Conservation (phyloP, 2,113 vertebrate genomes). For the Etia nguti region DNA sequence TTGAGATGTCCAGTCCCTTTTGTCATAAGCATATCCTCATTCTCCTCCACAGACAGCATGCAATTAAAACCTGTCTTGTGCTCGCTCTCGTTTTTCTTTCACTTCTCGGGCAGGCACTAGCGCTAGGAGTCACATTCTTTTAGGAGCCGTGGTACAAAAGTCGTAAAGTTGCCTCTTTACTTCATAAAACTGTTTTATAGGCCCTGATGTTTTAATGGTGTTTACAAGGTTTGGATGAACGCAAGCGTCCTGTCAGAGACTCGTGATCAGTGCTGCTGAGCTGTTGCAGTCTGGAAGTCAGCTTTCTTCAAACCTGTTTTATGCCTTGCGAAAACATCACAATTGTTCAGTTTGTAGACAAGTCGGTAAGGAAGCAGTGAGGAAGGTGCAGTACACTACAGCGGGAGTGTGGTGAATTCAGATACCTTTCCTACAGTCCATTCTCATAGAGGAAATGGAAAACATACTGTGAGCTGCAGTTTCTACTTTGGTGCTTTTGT, state of each 20-base stretch:
- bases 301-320: slow-evolving; percentile 57
- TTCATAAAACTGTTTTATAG: slow-evolving; percentile 77
- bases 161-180: slow-evolving; percentile 69
- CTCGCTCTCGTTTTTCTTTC: background rate
- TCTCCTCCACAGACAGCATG: background rate
- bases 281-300: slow-evolving; percentile 47
- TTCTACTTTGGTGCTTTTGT: background rate
- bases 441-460: slow-evolving; percentile 20
- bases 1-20: background rate
- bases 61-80: background rate
- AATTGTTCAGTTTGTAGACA: slow-evolving; percentile 64
- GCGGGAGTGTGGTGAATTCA: slow-evolving; percentile 56
- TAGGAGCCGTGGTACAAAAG: slow-evolving; percentile 36
- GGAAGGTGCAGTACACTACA: slow-evolving; percentile 37
- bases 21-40: background rate
- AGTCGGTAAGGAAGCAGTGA: slow-evolving; percentile 36
- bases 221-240: slow-evolving; percentile 74
- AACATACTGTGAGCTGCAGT: background rate
- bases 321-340: slow-evolving; percentile 57
- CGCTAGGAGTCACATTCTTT: slow-evolving; percentile 16
- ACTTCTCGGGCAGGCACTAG: background rate
- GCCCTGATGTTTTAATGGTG: slow-evolving; percentile 73
- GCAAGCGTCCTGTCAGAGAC: slow-evolving; percentile 46
- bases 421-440: slow-evolving; percentile 20
- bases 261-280: slow-evolving; percentile 48